Evolutionary conservation across 2,888 invertebrate species (phyloP).

Genomic region (Callimorpha dominula): DNA sequence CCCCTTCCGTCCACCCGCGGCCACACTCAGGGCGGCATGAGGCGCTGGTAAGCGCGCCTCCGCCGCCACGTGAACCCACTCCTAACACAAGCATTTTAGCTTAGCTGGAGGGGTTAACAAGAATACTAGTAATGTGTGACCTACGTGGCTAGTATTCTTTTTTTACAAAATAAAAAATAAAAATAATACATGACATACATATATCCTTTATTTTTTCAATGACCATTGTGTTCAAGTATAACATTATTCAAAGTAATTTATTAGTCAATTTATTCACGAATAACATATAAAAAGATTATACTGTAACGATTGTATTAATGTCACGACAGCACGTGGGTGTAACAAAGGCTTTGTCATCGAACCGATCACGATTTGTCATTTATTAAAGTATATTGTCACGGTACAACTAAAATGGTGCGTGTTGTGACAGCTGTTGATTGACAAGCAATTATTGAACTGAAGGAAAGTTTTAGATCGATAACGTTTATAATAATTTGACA

Average conservation of each 20-base stretch:
- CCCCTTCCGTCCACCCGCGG: too few species aligned
- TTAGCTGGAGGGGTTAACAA: too few species aligned
- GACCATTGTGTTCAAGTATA: conserved; percentile 7
- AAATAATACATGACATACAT: not conserved
- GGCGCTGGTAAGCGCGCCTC: too few species aligned
- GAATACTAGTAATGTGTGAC: too few species aligned
- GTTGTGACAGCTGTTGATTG: conserved; percentile 44
- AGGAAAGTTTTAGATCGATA: not conserved
- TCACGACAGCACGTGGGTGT: conserved; percentile 42
- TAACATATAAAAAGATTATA: conserved; percentile 26
- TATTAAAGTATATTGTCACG: conserved; percentile 36
- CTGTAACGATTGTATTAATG: conserved; percentile 26
- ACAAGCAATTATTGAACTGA: conserved; percentile 28
- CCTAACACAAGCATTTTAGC: too few species aligned
- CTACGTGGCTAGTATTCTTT: too few species aligned
- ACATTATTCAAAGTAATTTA: conserved; percentile 12
- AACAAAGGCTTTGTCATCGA: conserved; percentile 40
- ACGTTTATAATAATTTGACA: conserved; percentile 1
- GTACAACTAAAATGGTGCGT: conserved; percentile 16
- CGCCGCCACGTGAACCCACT: too few species aligned
- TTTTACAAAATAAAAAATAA: too few species aligned
- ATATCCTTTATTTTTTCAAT: not conserved
- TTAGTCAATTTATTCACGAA: conserved; percentile 30
- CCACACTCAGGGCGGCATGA: too few species aligned
- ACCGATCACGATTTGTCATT: conserved; percentile 51